Evolutionary conservation across 2,888 invertebrate species (phyloP).

Genomic region (Elaeidobius kamerunicus): DNA sequence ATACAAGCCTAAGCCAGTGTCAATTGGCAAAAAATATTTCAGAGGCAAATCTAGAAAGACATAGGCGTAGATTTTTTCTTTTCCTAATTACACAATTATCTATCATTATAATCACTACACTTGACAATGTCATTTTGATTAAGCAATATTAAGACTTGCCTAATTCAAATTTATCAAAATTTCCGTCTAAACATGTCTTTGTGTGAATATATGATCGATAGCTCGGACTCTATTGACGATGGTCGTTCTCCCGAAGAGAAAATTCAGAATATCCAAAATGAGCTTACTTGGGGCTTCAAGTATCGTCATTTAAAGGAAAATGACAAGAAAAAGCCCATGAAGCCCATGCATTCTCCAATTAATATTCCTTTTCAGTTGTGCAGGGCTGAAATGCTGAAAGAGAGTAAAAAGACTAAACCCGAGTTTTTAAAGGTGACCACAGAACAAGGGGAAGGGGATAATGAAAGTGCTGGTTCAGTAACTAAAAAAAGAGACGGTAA

Average conservation of each 20-base stretch:
- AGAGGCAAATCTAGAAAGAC: no score
- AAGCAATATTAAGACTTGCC: no score
- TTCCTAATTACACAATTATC: no score
- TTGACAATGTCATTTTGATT: no score
- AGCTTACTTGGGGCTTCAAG: constrained; percentile 29
- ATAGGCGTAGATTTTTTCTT: no score
- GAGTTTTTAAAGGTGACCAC: background rate
- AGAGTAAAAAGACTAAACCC: constrained; percentile 5
- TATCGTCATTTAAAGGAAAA: constrained; percentile 28
- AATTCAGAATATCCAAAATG: constrained; percentile 28
- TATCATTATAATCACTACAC: no score
- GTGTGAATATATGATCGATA: constrained; percentile 14
- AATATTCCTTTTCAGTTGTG: constrained; percentile 31
- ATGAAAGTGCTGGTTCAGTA: background rate
- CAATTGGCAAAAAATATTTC: no score
- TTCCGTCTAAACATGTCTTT: constrained; percentile 15
- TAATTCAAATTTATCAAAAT: constrained; percentile 2
- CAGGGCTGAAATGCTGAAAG: constrained; percentile 20
- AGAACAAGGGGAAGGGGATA: background rate
- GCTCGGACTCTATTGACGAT: background rate
- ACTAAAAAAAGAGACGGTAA: background rate
- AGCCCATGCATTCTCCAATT: constrained; percentile 27
- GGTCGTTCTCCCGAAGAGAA: constrained; percentile 12
- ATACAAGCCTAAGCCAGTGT: no score
- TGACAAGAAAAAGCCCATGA: constrained; percentile 23